Conservation (phyloP, 2,888 invertebrate species). For the Vandiemenella viatica region DNA sequence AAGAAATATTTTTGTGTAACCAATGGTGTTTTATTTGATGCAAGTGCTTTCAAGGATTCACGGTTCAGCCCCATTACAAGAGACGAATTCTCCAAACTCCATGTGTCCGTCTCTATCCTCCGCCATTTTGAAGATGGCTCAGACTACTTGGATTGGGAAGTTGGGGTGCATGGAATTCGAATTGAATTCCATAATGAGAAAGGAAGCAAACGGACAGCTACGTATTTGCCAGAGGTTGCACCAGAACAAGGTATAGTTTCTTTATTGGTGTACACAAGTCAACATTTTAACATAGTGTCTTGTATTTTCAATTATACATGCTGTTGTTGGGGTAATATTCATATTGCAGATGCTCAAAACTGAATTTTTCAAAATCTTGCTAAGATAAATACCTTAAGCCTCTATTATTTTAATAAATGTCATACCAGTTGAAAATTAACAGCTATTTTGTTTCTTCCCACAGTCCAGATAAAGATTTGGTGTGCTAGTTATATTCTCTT, state of each 20-base stretch:
- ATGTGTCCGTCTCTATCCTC: conserved; percentile 91
- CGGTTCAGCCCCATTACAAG: conserved; percentile 88
- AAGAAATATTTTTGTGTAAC: not conserved
- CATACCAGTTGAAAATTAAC: no score
- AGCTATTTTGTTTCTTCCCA: no score
- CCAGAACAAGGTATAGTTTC: conserved; percentile 83
- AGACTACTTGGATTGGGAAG: conserved; percentile 94
- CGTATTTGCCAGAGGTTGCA: conserved; percentile 96
- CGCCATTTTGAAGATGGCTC: conserved; percentile 91
- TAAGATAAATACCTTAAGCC: no score
- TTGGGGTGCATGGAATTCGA: conserved; percentile 91
- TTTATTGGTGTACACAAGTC: no score
- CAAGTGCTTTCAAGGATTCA: conserved; percentile 91
- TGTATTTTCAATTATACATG: no score
- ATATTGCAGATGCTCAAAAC: no score
- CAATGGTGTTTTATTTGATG: conserved; percentile 10
- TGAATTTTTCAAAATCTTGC: no score
- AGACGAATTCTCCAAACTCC: conserved; percentile 83
- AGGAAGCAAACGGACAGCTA: conserved; percentile 88
- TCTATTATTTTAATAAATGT: no score
- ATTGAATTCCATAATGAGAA: conserved; percentile 94
- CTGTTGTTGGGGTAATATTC: no score
- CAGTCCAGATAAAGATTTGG: no score
- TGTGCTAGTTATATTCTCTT: no score
- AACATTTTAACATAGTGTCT: no score